Base-by-base conservation (phyloP, 1,140 invertebrate genomes). In the Carcinoscorpius rotundicauda region DNA sequence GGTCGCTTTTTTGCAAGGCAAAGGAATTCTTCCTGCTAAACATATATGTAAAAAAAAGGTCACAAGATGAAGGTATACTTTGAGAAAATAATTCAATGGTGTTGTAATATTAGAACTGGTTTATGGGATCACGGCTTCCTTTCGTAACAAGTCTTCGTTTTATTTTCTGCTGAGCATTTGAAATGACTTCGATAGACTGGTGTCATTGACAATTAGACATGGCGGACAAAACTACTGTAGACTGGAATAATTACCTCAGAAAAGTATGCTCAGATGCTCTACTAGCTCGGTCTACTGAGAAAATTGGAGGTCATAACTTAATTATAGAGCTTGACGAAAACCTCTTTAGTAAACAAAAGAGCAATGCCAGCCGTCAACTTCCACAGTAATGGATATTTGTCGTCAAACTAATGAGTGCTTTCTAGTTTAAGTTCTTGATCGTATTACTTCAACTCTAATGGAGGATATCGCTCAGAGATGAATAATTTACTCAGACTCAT, bases 311-410 rank as follows among this genome's bases (percentile, higher is more conserved):
- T 48, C 64, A 58, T 58, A 57, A 52, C n/a, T 58, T 49, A 48
- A 66, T 51, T 48, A 55, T 66, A 6, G 65, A 66, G 50, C 10
- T 60, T 4, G 56, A 67, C 11, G 63, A 64, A 60, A 60, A 52
- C 52, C n/a, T 67, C 6, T 67, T 64, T 5, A 67, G 5, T 4
- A 65, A 52, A 61, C 6, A 9, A 8, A 64, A 67, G 55, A 64
- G 58, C 48, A 3, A 67, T 51, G 6, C 8, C 6, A 63, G 51
- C n/a, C 11, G 57, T 29, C 9, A 60, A 51, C 48, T 67, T 4
- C 57, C 57, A 48, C 10, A 65, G 48, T 49, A 64, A 29, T 67
- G 63, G 56, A 53, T 60, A 6, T 67, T 67, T 64, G 58, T 10
- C 0, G 58, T 57, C 56, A 67, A 49, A 67, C 57, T 58, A 64